Evolutionary conservation across 2,113 vertebrate species (phyloP).

Genomic region (Lanius collurio): DNA sequence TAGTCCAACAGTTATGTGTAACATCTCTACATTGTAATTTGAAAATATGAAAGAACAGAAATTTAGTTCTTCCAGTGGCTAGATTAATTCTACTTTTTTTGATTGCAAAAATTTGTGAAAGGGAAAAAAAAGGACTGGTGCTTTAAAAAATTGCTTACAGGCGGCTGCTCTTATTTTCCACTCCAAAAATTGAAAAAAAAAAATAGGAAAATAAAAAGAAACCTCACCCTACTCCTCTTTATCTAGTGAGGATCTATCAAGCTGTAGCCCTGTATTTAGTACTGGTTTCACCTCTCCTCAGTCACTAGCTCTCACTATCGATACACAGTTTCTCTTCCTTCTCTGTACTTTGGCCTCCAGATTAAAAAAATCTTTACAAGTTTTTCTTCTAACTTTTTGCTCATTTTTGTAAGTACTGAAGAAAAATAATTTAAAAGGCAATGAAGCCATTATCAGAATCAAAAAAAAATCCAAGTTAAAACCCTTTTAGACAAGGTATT

Average conservation of each 20-base stretch:
- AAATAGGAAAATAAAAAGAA: neutral
- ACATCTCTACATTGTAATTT: neutral
- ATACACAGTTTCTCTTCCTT: neutral
- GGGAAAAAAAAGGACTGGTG: fast-evolving
- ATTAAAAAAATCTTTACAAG: neutral
- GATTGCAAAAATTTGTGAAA: neutral
- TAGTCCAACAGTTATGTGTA: neutral
- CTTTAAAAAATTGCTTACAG: neutral
- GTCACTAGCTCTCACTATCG: neutral
- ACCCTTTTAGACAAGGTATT: neutral
- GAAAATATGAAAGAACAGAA: neutral
- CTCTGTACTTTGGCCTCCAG: neutral
- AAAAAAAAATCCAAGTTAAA: neutral
- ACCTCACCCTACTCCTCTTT: neutral
- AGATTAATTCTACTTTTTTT: neutral
- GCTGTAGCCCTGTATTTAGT: neutral
- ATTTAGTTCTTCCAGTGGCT: neutral
- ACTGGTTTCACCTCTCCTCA: neutral
- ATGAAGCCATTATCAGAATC: neutral
- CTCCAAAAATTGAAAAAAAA: neutral
- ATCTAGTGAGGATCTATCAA: neutral
- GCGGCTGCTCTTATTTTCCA: neutral
- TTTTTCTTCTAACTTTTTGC: neutral
- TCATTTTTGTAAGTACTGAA: neutral
- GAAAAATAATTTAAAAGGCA: neutral